A percentile compares a stretch with the other conserved stretches of the same genome.
These are phyloP conservation scores for Novumbra hubbsi DNA, from an alignment of 2,797 vertebrate genomes.

Conservation along the genomic window DNA sequence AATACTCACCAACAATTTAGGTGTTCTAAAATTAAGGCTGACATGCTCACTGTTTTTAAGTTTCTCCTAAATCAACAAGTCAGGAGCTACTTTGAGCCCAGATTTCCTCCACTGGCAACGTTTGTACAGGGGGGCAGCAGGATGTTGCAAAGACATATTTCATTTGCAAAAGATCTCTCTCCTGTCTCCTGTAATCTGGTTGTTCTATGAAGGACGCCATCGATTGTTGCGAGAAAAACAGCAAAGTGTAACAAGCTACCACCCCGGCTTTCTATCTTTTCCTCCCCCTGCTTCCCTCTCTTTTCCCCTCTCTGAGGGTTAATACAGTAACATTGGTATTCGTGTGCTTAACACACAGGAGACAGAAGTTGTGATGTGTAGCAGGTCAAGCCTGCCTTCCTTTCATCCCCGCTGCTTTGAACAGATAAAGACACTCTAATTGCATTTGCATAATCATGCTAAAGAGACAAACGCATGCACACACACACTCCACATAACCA, in stretches of 20 bases:
- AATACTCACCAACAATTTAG: too few relatives aligned
- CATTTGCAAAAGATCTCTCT: too few relatives aligned
- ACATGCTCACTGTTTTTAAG: too few relatives aligned
- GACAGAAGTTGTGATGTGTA: constrained; percentile 54
- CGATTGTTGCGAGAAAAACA: too few relatives aligned
- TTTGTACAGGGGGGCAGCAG: too few relatives aligned
- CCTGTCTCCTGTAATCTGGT: neutral
- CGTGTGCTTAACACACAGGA: constrained; percentile 57
- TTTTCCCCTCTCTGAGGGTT: constrained; percentile 44
- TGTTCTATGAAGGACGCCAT: too few relatives aligned
- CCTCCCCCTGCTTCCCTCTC: constrained; percentile 43
- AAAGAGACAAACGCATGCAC: constrained; percentile 51
- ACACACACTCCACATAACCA: neutral
- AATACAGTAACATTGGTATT: constrained; percentile 68
- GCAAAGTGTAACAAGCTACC: constrained; percentile 23
- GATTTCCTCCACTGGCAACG: too few relatives aligned
- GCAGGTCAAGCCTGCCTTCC: constrained; percentile 65
- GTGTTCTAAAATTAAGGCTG: too few relatives aligned
- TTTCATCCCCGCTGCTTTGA: constrained; percentile 68
- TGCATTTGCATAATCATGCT: constrained; percentile 72
- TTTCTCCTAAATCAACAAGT: too few relatives aligned
- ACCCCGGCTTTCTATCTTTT: constrained; percentile 20
- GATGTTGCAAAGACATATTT: too few relatives aligned
- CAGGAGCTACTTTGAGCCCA: too few relatives aligned
- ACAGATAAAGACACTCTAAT: constrained; percentile 72